phyloP scores from a whole-genome alignment of 2,797 vertebrate species.

The Paedocypris micromegethes region DNA sequence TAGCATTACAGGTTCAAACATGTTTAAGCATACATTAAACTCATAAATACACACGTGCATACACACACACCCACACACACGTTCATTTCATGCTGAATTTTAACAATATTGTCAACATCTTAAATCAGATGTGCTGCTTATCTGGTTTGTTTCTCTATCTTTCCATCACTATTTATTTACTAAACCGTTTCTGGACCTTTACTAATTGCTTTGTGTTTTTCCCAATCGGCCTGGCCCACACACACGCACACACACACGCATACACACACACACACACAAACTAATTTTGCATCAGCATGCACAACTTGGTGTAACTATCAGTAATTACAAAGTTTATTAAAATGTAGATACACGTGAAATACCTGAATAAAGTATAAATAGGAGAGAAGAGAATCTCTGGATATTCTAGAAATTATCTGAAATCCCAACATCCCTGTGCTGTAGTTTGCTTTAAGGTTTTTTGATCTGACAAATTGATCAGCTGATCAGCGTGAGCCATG shows the following conservation, averaged over 20 bases:
- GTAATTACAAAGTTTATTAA: constrained; percentile 27
- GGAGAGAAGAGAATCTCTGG: constrained; percentile 16
- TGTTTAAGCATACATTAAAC: too few relatives aligned
- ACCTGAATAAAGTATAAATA: constrained; percentile 38
- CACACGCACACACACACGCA: too few relatives aligned
- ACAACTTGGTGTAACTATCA: constrained; percentile 34
- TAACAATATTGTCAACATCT: not conserved
- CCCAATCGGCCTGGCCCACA: constrained; percentile 8
- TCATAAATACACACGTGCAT: too few relatives aligned
- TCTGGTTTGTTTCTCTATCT: constrained; percentile 7
- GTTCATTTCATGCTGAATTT: constrained; percentile 3
- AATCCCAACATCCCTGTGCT: constrained; percentile 1
- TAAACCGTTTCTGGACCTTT: constrained; percentile 9
- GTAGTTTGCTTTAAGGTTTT: constrained; percentile 9
- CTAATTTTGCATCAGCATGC: constrained; percentile 31
- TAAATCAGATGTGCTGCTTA: not conserved
- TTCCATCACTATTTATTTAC: constrained; percentile 17
- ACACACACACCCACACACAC: too few relatives aligned
- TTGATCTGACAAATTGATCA: constrained; percentile 29
- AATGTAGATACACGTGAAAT: constrained; percentile 32
- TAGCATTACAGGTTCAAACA: too few relatives aligned
- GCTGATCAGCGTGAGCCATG: constrained; percentile 26
- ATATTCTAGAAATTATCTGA: not conserved
- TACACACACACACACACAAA: constrained; percentile 4
- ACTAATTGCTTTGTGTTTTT: constrained; percentile 1